Percentiles rank a stretch among this genome's conserved stretches.
phyloP scores from a whole-genome alignment of 2,113 vertebrate species.

The Empidonax alnorum region DNA sequence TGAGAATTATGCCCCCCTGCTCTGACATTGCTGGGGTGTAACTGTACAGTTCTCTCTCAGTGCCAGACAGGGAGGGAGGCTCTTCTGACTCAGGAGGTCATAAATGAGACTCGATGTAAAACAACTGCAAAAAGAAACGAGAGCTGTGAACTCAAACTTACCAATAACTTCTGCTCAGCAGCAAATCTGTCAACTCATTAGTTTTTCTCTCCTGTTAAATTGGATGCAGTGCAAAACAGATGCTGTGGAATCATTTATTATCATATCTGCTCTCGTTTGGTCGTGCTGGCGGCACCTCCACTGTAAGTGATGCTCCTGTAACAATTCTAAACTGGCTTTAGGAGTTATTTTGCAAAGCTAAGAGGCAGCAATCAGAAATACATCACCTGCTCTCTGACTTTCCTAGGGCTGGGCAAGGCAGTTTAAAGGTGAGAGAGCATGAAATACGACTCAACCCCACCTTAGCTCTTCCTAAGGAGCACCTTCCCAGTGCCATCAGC shows the following conservation, averaged over 20 bases:
- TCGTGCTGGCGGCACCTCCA: background rate
- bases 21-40: background rate
- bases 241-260: background rate
- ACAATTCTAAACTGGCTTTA: background rate
- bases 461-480: background rate
- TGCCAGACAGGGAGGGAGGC: background rate
- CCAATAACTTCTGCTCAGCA: background rate
- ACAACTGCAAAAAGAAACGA: accelerated
- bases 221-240: background rate
- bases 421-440: background rate
- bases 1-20: background rate
- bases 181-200: background rate
- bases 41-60: background rate
- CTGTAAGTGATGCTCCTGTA: background rate
- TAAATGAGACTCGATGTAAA: background rate
- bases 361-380: background rate
- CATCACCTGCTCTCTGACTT: background rate
- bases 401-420: background rate
- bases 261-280: background rate
- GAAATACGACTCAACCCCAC: accelerated
- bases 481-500: background rate
- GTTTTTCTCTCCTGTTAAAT: background rate
- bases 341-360: background rate
- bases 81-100: background rate
- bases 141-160: background rate